These are phyloP conservation scores for Amphiprion ocellaris DNA, from an alignment of 2,113 vertebrate genomes.

Conservation along the genomic window DNA sequence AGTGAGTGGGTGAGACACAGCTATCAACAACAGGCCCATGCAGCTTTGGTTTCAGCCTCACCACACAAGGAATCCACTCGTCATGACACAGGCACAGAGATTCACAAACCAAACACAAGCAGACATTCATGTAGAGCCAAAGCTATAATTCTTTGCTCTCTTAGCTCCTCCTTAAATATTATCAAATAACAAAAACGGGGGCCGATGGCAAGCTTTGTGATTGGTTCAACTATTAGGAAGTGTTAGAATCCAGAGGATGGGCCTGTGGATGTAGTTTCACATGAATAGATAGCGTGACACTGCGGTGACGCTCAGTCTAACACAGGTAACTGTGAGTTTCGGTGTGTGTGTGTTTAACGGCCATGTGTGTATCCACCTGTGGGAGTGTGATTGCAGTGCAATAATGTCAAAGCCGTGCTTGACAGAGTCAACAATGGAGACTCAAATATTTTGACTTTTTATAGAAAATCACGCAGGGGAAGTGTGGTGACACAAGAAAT, in stretches of 20 bases:
- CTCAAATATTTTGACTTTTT: slow-evolving; percentile 71
- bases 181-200: slow-evolving; percentile 63
- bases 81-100: slow-evolving; percentile 58
- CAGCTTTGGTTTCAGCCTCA: slow-evolving; percentile 72
- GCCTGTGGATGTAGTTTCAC: slow-evolving; percentile 58
- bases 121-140: slow-evolving; percentile 48
- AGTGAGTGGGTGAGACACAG: slow-evolving; percentile 78
- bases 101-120: slow-evolving; percentile 57
- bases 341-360: slow-evolving; percentile 33
- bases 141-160: slow-evolving; percentile 42
- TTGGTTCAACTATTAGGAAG: slow-evolving; percentile 64
- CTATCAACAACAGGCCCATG: slow-evolving; percentile 73
- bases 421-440: slow-evolving; percentile 58
- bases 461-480: slow-evolving; percentile 49
- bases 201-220: slow-evolving; percentile 27
- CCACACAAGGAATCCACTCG: slow-evolving; percentile 65
- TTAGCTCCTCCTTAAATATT: slow-evolving; percentile 62
- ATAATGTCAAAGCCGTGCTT: slow-evolving; percentile 55
- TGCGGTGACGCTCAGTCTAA: slow-evolving; percentile 28
- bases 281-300: slow-evolving; percentile 61
- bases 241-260: slow-evolving; percentile 53
- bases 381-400: slow-evolving; percentile 51
- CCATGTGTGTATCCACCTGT: slow-evolving; percentile 49
- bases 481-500: slow-evolving; percentile 70
- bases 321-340: slow-evolving; percentile 29